Base-by-base conservation (phyloP, 2,888 invertebrate genomes). In the Acrobasis repandana region DNA sequence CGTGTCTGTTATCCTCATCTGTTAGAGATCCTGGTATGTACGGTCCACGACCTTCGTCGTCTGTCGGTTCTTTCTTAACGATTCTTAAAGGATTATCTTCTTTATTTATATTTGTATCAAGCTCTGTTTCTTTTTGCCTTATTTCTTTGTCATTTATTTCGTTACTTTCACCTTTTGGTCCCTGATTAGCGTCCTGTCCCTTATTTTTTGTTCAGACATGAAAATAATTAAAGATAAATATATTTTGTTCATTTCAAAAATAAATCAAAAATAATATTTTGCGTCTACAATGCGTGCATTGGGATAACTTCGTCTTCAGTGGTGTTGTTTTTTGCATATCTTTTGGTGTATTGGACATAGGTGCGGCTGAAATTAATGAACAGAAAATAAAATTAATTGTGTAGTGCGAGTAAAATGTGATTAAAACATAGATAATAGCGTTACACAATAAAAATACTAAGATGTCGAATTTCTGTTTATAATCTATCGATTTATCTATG, bases 11-110 rank as follows among this genome's bases (percentile, higher is more conserved):
- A 28, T 93, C 87, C n/a, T 84, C 79, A 34, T 93, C 93, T 10
- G 94, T 94, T 47, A 93, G 73, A 51, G 92, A 87, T 4, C 94
- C 94, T 3, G 94, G 94, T 9, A 94, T 81, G 66, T 94, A 94
- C 8, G 92, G 91, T 0, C 84, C 84, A 49, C 80, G 75, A 0
- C 90, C 90, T 9, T 85, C 82, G 6, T 65, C 70, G 63, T 89
- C 87, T 46, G 82, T 68, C 2, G 88, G 86, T 62, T 85, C 75
- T 73, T 83, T 83, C 58, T 79, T 80, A 61, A 74, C 68, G 65
- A 88, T 70, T 50, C 77, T 78, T 65, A 91, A 76, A 2, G 85
- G 86, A 69, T 89, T 84, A 18, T 77, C 71, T 9, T 76, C 70
- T 58, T 67, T 70, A 54, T 43, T 60, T 34, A 14, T 16, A 18